Percentiles rank a stretch among this genome's conserved stretches.
phyloP scores from a whole-genome alignment of 2,113 vertebrate genomes.

The Zeus faber region DNA sequence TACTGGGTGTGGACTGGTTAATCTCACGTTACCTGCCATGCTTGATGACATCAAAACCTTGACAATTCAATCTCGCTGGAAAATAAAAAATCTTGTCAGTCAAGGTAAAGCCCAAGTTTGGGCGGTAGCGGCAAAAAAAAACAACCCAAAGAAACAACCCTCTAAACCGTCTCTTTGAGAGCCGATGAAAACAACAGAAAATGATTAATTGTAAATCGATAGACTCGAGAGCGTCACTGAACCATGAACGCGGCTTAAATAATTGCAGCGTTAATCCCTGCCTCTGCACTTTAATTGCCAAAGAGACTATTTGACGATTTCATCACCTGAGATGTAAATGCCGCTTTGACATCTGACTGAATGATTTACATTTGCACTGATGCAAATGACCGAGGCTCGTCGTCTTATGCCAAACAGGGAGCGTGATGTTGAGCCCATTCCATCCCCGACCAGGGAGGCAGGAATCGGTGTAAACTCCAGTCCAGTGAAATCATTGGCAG shows the following conservation, averaged over 20 bases:
- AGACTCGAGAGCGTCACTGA: conserved; percentile 36
- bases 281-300: conserved; percentile 36
- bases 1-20: conserved; percentile 29
- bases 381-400: conserved; percentile 25
- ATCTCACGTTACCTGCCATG: conserved; percentile 13
- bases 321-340: conserved; percentile 34
- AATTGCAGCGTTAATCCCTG: conserved; percentile 53
- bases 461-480: no score
- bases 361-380: conserved; percentile 24
- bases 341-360: conserved; percentile 46
- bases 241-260: conserved; percentile 51
- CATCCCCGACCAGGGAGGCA: no score
- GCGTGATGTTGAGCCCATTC: conserved; percentile 16
- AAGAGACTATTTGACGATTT: conserved; percentile 12
- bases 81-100: conserved; percentile 30
- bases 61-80: conserved; percentile 40
- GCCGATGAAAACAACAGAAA: conserved; percentile 45
- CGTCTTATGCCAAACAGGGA: conserved; percentile 26
- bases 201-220: conserved; percentile 57
- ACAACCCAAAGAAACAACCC: conserved; percentile 43
- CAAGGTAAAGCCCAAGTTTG: conserved; percentile 18
- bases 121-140: not conserved
- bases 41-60: conserved; percentile 28
- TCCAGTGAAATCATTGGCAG: no score
- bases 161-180: no score